These are phyloP conservation scores for Acanthoscelides obtectus DNA, from an alignment of 2,888 invertebrate genomes.

Conservation along the genomic window DNA sequence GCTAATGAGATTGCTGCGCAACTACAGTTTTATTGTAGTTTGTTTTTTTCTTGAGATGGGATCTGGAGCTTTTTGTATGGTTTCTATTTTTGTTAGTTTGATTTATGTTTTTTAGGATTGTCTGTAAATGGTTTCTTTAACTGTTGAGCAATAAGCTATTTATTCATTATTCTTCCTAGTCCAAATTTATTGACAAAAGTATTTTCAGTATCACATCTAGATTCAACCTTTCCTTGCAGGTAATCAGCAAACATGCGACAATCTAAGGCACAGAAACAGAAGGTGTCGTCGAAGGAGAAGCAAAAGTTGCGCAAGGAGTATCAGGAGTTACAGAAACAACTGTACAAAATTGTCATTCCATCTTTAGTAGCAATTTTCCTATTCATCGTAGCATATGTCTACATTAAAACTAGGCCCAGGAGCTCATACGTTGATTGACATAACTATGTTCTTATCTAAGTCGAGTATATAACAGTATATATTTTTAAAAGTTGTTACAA, in stretches of 20 bases:
- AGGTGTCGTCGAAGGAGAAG: conserved; percentile 79
- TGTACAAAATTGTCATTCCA: conserved; percentile 74
- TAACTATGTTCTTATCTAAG: conserved; percentile 2
- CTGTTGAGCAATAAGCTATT: too few relatives aligned
- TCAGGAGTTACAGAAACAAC: conserved; percentile 69
- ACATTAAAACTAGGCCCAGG: conserved; percentile 70
- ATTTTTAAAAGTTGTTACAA: conserved; percentile 15
- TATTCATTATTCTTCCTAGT: too few relatives aligned
- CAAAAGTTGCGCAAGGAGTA: conserved; percentile 82
- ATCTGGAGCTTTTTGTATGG: too few relatives aligned
- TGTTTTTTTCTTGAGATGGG: neutral
- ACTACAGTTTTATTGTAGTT: neutral
- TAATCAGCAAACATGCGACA: conserved; percentile 61
- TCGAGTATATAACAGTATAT: conserved; percentile 22
- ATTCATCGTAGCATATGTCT: conserved; percentile 71
- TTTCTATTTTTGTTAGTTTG: too few relatives aligned
- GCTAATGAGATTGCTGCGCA: too few relatives aligned
- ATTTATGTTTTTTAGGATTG: neutral
- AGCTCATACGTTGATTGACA: conserved; percentile 30
- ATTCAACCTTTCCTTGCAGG: neutral
- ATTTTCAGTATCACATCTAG: neutral
- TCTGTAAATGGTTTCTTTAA: too few relatives aligned
- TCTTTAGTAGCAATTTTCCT: conserved; percentile 65
- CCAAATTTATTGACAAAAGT: too few relatives aligned
- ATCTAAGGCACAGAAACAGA: conserved; percentile 68